Evolutionary conservation across 2,888 invertebrate species (phyloP).

Genomic region (Cancer borealis): DNA sequence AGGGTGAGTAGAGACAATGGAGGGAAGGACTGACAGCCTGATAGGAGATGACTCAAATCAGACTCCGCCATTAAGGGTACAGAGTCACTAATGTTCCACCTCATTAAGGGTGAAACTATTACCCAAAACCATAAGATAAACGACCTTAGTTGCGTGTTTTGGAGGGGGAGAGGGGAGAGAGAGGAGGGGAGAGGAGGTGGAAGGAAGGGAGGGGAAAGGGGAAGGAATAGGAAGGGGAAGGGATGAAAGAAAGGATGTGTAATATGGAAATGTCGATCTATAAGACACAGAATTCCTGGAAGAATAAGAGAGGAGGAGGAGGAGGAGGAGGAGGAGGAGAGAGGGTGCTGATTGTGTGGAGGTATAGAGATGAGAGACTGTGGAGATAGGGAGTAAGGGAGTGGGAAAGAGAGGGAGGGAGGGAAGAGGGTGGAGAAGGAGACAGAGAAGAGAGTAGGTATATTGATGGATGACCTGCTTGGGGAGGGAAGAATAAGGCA

Average conservation of each 20-base stretch:
- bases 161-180: background rate
- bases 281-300: slow-evolving; percentile 20
- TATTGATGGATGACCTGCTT: background rate
- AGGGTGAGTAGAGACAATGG: background rate
- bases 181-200: background rate
- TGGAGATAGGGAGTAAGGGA: background rate
- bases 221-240: background rate
- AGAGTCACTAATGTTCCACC: slow-evolving; percentile 48
- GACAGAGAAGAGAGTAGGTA: background rate
- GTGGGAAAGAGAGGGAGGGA: background rate
- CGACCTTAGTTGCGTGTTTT: slow-evolving; percentile 32
- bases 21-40: slow-evolving; percentile 2
- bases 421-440: background rate
- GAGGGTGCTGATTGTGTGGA: slow-evolving; percentile 1
- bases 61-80: slow-evolving; percentile 48
- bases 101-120: slow-evolving; percentile 56
- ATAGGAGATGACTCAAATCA: slow-evolving; percentile 44
- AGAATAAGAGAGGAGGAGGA: slow-evolving; percentile 3
- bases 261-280: slow-evolving; percentile 47
- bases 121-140: slow-evolving; percentile 44
- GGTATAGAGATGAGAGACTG: slow-evolving; percentile 31
- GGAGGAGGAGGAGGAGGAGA: slow-evolving; percentile 20
- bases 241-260: background rate
- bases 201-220: background rate
- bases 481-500: background rate